Base-by-base conservation (phyloP, 1,140 invertebrate species). In the Matsumurasca onukii region DNA sequence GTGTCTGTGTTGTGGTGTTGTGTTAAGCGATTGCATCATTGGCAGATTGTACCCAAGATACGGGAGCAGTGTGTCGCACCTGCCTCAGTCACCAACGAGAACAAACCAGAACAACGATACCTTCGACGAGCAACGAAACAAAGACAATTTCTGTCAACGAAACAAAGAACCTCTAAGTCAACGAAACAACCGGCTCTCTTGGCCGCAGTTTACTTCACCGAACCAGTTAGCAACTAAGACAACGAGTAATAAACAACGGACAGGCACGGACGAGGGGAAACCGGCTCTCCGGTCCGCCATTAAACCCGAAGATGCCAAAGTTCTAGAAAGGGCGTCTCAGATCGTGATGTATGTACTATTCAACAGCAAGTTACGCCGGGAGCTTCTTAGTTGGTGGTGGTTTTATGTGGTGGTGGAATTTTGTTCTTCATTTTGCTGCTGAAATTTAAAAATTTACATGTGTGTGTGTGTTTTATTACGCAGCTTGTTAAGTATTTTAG, bases 291-390 rank as follows among this genome's bases (percentile, higher is more conserved):
- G 62, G 29, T 31, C 55, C 55, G 71, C 66, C 70, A 63, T 74
- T 68, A 71, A 73, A 73, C 85, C 86, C 73, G 87, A 90, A 77
- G 89, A 91, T 82, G 86, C 87, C 71, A 88, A 88, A 78, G 89
- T 90, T 74, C 88, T 91, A 84, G 88, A 91, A 82, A 86, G 88
- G 78, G 90, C 90, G 77, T 91, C 89, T 84, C 89, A 90, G 79
- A 91, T 91, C 80, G 89, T 91, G 78, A 91, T 90, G 89, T 92
- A 91, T 84, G 89, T 90, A 83, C 48, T 66, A 3, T n/a, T 66
- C 48, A 48, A 17, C 22, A n/a, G 63, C 13, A 48, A 34, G 31
- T 48, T 5, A 15, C 3, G 31, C 20, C 63, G 39, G 25, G 66
- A 49, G 49, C 5, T 29, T 57, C 15, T 9, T 2, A 31, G 68